Evolutionary conservation across 2,113 vertebrate species (phyloP).

Genomic region (Xenus cinereus): DNA sequence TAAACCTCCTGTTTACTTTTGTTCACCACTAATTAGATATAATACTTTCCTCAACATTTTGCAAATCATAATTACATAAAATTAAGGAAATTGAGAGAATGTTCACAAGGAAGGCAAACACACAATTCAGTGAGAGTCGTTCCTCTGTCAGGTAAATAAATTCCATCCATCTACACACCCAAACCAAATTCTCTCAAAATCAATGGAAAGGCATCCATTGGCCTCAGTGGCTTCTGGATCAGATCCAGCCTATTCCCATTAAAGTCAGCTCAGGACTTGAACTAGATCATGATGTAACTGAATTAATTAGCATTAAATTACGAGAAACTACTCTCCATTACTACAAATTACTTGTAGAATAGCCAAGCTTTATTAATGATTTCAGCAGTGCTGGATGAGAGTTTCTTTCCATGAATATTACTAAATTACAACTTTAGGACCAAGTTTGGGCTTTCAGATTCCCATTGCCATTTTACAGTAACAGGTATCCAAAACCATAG

Average conservation of each 20-base stretch:
- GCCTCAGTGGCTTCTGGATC: conserved; percentile 27
- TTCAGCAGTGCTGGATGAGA: not conserved
- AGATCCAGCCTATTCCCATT: conserved; percentile 7
- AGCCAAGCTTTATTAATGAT: conserved; percentile 42
- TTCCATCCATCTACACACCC: not conserved
- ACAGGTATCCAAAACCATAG: not conserved
- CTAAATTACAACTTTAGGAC: not conserved
- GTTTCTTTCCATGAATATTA: not conserved
- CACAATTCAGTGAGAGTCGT: not conserved
- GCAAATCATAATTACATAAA: conserved; percentile 59
- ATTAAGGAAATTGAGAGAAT: conserved; percentile 56
- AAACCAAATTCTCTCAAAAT: conserved; percentile 8
- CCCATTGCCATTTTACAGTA: not conserved
- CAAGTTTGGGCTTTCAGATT: not conserved
- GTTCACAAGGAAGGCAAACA: not conserved
- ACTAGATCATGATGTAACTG: conserved; percentile 51
- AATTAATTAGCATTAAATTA: conserved; percentile 76
- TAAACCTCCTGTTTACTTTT: conserved; percentile 37
- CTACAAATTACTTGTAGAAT: conserved; percentile 67
- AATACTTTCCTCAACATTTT: conserved; percentile 31
- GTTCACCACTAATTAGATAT: conserved; percentile 56
- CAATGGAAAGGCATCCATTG: not conserved
- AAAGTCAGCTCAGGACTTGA: conserved; percentile 47
- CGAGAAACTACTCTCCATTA: conserved; percentile 59
- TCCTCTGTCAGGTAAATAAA: not conserved